phyloP scores from a whole-genome alignment of 2,113 vertebrate species.

The Speoplatyrhinus poulsoni region DNA sequence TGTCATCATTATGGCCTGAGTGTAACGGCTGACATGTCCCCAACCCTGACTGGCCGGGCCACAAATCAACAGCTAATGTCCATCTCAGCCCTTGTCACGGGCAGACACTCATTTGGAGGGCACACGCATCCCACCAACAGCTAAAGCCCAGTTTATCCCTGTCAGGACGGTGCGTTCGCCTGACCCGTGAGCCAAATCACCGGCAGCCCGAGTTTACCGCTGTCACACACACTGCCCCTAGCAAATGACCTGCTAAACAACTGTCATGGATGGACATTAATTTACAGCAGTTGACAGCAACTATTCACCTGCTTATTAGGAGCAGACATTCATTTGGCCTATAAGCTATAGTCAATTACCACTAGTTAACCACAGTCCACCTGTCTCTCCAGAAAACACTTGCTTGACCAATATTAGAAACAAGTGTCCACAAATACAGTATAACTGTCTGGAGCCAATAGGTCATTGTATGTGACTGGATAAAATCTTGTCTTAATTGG shows the following conservation, averaged over 20 bases:
- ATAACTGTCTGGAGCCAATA: constrained; percentile 39
- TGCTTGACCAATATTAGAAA: constrained; percentile 20
- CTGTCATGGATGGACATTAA: constrained; percentile 65
- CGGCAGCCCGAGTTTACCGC: constrained; percentile 49
- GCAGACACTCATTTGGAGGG: constrained; percentile 68
- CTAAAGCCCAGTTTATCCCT: constrained; percentile 60
- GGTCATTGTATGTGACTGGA: constrained; percentile 15
- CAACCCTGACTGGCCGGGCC: constrained; percentile 63
- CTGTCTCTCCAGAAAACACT: constrained; percentile 36
- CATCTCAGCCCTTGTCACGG: constrained; percentile 67
- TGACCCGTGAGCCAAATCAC: constrained; percentile 70
- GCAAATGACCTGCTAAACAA: constrained; percentile 62
- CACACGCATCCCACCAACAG: constrained; percentile 54
- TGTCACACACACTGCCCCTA: constrained; percentile 65
- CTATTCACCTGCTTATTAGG: constrained; percentile 60
- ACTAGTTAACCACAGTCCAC: constrained; percentile 40
- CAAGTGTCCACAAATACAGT: constrained; percentile 3
- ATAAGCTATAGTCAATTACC: constrained; percentile 64
- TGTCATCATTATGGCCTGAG: constrained; percentile 65
- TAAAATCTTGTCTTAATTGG: constrained; percentile 49
- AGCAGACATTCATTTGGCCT: constrained; percentile 52
- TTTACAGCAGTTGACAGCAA: constrained; percentile 57
- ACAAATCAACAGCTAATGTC: constrained; percentile 74
- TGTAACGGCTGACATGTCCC: constrained; percentile 56
- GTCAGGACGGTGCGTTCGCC: constrained; percentile 63